phyloP scores from a whole-genome alignment of 1,140 invertebrate genomes.

The Cotesia vestalis region DNA sequence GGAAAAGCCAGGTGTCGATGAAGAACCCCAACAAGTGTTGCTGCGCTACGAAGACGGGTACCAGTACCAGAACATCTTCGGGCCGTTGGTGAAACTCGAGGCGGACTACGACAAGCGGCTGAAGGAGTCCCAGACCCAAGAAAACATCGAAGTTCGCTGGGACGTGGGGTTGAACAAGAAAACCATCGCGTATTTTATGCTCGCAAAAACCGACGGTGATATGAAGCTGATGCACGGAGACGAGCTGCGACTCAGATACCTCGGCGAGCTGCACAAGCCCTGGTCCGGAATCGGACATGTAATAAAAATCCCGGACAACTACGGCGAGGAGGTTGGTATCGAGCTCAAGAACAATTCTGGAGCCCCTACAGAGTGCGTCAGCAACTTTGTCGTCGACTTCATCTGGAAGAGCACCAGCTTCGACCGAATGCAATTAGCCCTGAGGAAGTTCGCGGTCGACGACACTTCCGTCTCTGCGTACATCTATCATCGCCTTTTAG shows the following conservation, averaged over 20 bases:
- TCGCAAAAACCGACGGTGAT: conserved; percentile 97
- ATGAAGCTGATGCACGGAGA: conserved; percentile 99
- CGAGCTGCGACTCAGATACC: conserved; percentile 92
- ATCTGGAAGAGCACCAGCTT: conserved; percentile 99
- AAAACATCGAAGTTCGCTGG: conserved; percentile 98
- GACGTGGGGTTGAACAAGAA: conserved; percentile 98
- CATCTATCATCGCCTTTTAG: conserved; percentile 95
- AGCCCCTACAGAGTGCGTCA: conserved; percentile 90
- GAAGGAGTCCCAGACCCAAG: conserved; percentile 98
- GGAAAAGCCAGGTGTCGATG: conserved; percentile 96
- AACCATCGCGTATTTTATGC: conserved; percentile 94
- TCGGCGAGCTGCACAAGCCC: conserved; percentile 90
- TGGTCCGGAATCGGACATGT: conserved; percentile 97
- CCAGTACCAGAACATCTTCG: conserved; percentile 99
- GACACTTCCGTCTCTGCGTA: conserved; percentile 96
- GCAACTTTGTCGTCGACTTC: conserved; percentile 98
- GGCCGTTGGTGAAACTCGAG: conserved; percentile 95
- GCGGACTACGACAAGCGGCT: conserved; percentile 98
- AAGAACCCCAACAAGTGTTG: conserved; percentile 95
- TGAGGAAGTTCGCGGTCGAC: conserved; percentile 96
- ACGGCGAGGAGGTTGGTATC: conserved; percentile 97
- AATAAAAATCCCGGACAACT: conserved; percentile 99
- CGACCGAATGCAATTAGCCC: conserved; percentile 95
- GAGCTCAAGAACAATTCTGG: conserved; percentile 92
- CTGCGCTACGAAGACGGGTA: conserved; percentile 97